Evolutionary conservation across 1,140 invertebrate species (phyloP).

Genomic region (Pachyrhynchus sulphureomaculatus): DNA sequence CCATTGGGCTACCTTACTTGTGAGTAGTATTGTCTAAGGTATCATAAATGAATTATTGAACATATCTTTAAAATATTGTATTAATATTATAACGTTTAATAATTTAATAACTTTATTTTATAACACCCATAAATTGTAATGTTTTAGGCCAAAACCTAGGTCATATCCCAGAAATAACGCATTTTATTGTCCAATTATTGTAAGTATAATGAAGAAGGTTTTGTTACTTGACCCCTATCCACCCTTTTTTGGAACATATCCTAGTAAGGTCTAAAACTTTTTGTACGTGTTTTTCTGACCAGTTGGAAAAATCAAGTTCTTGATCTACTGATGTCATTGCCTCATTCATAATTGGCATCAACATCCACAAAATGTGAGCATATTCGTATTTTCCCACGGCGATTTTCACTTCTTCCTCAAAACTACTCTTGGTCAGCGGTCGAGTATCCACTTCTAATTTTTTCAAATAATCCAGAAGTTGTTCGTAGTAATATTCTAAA

Average conservation of each 20-base stretch:
- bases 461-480: neutral
- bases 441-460: conserved; percentile 4
- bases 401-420: neutral
- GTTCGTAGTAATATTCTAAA: conserved; percentile 9
- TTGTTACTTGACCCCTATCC: neutral
- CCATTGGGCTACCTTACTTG: too few species aligned
- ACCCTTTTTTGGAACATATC: conserved; percentile 6
- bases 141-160: too few species aligned
- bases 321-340: neutral
- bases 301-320: neutral
- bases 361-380: conserved; percentile 13
- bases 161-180: too few species aligned
- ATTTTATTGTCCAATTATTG: too few species aligned
- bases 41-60: too few species aligned
- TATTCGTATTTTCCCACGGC: conserved; percentile 10
- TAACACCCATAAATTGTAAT: too few species aligned
- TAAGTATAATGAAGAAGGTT: too few species aligned
- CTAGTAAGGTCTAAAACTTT: conserved; percentile 1
- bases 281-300: neutral
- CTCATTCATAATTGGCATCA: conserved; percentile 12
- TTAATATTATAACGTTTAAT: too few species aligned
- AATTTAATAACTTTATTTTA: too few species aligned
- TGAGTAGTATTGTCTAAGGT: too few species aligned
- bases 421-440: neutral
- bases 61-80: too few species aligned